Conservation (phyloP, 2,888 invertebrate genomes). For the Philonicus albiceps region DNA sequence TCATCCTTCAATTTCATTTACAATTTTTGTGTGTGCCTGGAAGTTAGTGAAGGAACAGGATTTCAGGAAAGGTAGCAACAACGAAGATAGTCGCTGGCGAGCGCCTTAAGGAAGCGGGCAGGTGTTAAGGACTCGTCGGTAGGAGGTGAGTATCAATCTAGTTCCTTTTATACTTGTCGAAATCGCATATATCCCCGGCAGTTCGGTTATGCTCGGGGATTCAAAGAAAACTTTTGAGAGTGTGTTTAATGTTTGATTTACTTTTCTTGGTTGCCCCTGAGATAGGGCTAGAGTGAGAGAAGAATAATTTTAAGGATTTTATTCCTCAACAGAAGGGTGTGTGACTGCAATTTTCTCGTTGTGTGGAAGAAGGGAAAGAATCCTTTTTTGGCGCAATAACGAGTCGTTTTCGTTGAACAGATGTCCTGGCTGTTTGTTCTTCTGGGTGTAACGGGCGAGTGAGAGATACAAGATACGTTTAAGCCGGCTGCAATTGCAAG, state of each 20-base stretch:
- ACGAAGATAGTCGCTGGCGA: neutral
- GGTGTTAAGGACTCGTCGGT: conserved; percentile 15
- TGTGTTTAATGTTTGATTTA: conserved; percentile 32
- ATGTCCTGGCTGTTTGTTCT: conserved; percentile 3
- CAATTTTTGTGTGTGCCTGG: neutral
- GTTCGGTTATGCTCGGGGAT: neutral
- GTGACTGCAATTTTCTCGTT: neutral
- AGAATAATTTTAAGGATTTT: conserved; percentile 20
- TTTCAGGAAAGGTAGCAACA: neutral
- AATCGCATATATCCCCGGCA: neutral
- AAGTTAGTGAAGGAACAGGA: conserved; percentile 1
- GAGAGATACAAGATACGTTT: conserved; percentile 20
- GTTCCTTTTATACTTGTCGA: neutral
- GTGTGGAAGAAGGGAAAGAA: neutral
- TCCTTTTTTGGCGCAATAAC: conserved; percentile 30
- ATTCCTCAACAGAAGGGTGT: neutral
- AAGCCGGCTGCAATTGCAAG: conserved; percentile 23
- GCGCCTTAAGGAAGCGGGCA: neutral
- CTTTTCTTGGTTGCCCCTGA: neutral
- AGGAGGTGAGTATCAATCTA: conserved; percentile 22
- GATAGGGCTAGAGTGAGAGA: conserved; percentile 11
- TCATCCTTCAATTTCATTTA: neutral
- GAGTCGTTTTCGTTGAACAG: conserved; percentile 22
- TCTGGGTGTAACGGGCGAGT: neutral
- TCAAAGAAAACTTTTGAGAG: conserved; percentile 14